Base-by-base conservation (phyloP, 2,797 vertebrate genomes). In the Pygocentrus nattereri region DNA sequence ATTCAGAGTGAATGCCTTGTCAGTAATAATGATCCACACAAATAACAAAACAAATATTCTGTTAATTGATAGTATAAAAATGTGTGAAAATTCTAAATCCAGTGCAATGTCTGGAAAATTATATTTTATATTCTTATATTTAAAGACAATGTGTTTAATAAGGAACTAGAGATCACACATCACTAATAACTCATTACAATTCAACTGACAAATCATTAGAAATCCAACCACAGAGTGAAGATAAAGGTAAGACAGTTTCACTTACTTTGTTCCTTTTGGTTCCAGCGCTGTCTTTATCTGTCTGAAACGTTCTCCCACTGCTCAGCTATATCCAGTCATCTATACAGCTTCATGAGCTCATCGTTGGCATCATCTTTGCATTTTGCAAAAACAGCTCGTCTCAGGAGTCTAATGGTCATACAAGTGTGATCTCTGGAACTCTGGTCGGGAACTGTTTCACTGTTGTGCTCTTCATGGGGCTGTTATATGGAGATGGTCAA, bases 391-490 rank as follows among this genome's bases (percentile, higher is more conserved):
- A 64, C 31, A 41, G 61, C 50, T 64, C 30, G 15, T 78, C 52
- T 30, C 50, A 23, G 54, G 5, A 65, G 31, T 58, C 30, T 61
- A 50, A 70, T 59, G 16, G 34, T 59, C 62, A 31, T 23, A 19
- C n/a, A 21, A 4, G 70, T 54, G 44, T 23, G 21, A 41, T 50
- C 15, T 18, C 7, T 68, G 52, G 13, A 25, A 65, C 59, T 68
- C 62, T 25, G 11, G 18, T 58, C 74, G 52, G 23, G 50, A 41
- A 74, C 49, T 47, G 76, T 47, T 84, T 65, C 58, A 21, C 74
- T 30, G 34, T 64, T 54, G 54, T n/a, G 44, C 64, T 64, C 47
- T 65, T 75, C 74, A 76, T 58, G 50, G 54, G 68, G 54, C 30
- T 68, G 25, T 56, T 62, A 54, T 74, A 56, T 38, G 31, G 68